These are phyloP conservation scores for Drosophila affinis DNA, from an alignment of 2,888 invertebrate genomes.

Conservation along the genomic window DNA sequence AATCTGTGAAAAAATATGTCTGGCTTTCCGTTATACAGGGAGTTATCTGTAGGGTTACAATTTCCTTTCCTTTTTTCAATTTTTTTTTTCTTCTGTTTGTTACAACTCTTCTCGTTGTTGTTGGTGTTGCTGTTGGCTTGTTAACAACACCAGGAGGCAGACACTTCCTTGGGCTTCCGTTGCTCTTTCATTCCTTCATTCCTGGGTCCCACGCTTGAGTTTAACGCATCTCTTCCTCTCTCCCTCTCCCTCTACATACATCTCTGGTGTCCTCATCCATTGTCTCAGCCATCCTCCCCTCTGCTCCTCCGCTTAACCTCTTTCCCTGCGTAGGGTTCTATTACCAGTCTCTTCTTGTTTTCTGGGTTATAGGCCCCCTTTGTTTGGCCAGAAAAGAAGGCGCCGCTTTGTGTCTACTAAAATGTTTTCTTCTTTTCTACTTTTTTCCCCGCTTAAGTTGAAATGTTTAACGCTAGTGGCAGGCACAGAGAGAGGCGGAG, in stretches of 20 bases:
- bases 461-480: conserved; percentile 61
- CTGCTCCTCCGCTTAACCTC: conserved; percentile 6
- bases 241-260: neutral
- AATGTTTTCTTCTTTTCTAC: conserved; percentile 61
- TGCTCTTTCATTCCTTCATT: conserved; percentile 22
- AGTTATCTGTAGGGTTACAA: conserved; percentile 72
- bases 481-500: conserved; percentile 15
- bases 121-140: conserved; percentile 52
- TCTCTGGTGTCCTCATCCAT: conserved; percentile 20
- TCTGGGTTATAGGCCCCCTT: conserved; percentile 48
- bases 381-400: conserved; percentile 55
- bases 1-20: conserved; percentile 64
- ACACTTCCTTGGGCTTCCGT: conserved; percentile 45
- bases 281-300: conserved; percentile 20
- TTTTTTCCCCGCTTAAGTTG: conserved; percentile 48
- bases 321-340: conserved; percentile 13
- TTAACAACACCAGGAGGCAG: conserved; percentile 64
- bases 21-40: conserved; percentile 66
- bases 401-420: conserved; percentile 70
- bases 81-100: conserved; percentile 17
- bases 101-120: conserved; percentile 1
- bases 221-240: conserved; percentile 23
- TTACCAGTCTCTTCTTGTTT: conserved; percentile 24
- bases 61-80: conserved; percentile 61
- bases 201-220: conserved; percentile 9